These are phyloP conservation scores for Ranitomeya variabilis DNA, from an alignment of 2,113 vertebrate genomes.

Conservation along the genomic window DNA sequence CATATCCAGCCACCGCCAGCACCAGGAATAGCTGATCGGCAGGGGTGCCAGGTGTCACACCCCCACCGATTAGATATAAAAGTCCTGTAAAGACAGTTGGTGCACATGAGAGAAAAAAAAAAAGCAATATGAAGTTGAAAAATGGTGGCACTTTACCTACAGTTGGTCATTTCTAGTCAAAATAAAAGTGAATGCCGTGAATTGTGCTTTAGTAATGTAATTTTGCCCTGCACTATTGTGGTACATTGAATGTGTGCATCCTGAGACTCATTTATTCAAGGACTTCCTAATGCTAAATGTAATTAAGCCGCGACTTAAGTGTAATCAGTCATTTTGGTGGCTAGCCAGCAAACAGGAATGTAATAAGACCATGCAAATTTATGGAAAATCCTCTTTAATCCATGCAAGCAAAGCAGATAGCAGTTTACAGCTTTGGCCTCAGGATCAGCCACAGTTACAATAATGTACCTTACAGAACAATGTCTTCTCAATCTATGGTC, in stretches of 20 bases:
- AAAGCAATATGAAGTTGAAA: no score
- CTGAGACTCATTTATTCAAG: neutral
- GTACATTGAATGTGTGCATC: neutral
- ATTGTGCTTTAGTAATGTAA: no score
- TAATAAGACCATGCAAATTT: slow-evolving; percentile 9
- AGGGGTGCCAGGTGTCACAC: no score
- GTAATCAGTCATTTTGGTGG: neutral
- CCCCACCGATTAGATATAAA: no score
- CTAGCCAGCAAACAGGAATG: neutral
- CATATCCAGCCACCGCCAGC: no score
- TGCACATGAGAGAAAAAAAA: no score
- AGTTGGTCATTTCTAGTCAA: no score
- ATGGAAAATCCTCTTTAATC: neutral
- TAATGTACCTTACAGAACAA: neutral
- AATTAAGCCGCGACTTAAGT: neutral
- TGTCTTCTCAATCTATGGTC: neutral
- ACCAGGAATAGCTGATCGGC: no score
- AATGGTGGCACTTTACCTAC: no score
- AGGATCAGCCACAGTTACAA: neutral
- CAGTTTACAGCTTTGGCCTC: neutral
- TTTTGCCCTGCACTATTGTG: neutral
- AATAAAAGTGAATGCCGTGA: no score
- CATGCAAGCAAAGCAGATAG: neutral
- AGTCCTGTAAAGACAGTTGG: no score
- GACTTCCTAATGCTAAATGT: neutral